These are phyloP conservation scores for Eilema caniola DNA, from an alignment of 2,888 invertebrate genomes.

Conservation along the genomic window DNA sequence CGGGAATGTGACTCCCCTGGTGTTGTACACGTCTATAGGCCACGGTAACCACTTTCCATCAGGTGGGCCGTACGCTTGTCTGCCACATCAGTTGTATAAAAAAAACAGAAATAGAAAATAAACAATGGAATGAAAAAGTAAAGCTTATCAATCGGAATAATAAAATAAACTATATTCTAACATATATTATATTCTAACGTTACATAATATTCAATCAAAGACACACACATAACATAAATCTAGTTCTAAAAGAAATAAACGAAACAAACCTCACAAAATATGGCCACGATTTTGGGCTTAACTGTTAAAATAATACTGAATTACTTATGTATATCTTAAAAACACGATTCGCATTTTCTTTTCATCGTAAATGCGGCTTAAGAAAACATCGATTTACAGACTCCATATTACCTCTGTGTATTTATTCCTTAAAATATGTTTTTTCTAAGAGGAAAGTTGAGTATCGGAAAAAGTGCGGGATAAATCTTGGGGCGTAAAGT, in stretches of 20 bases:
- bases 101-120: neutral
- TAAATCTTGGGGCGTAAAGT: constrained; percentile 35
- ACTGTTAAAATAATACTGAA: constrained; percentile 25
- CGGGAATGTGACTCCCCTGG: too few relatives aligned
- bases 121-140: neutral
- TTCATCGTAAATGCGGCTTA: constrained; percentile 35
- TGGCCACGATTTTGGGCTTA: constrained; percentile 15
- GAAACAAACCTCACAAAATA: constrained; percentile 6
- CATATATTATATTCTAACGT: too few relatives aligned
- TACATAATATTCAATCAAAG: constrained; percentile 1
- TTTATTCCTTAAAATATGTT: constrained; percentile 37
- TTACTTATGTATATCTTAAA: constrained; percentile 24
- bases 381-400: constrained; percentile 33
- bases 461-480: constrained; percentile 30
- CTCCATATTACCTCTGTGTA: constrained; percentile 29
- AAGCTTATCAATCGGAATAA: neutral
- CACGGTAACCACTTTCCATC: too few relatives aligned
- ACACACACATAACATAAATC: neutral
- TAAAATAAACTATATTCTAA: neutral
- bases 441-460: constrained; percentile 47
- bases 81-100: too few relatives aligned
- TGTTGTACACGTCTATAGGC: too few relatives aligned
- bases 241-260: neutral
- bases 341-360: constrained; percentile 26
- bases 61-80: too few relatives aligned